Conservation (phyloP, 2,888 invertebrate genomes). For the Eupithecia insigniata region DNA sequence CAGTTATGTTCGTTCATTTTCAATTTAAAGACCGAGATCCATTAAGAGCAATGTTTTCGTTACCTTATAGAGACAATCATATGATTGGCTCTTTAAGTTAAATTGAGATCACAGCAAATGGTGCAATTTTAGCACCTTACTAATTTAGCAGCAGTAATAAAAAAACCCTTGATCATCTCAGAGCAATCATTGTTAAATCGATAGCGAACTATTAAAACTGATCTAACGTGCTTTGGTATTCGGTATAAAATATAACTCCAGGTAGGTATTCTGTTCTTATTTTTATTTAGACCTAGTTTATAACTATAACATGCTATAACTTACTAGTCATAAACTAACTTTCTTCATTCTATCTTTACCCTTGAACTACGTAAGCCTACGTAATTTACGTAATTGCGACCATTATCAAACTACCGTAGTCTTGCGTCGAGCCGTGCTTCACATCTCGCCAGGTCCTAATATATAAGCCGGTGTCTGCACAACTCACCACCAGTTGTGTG, state of each 20-base stretch:
- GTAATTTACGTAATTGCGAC: constrained; percentile 80
- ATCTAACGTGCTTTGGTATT: neutral
- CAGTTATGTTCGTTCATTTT: too few relatives aligned
- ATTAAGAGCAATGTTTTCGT: too few relatives aligned
- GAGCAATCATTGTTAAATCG: neutral
- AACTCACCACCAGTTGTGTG: constrained; percentile 80
- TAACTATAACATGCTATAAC: neutral
- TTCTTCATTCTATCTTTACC: constrained; percentile 59
- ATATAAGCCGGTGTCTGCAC: constrained; percentile 75
- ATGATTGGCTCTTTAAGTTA: neutral
- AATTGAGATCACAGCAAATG: neutral
- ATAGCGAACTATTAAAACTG: neutral
- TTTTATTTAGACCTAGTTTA: neutral
- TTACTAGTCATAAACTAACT: constrained; percentile 40
- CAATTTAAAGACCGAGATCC: neutral
- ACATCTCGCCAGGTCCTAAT: constrained; percentile 75
- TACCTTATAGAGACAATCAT: too few relatives aligned
- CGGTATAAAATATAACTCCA: neutral
- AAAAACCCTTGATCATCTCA: neutral
- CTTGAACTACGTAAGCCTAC: constrained; percentile 73
- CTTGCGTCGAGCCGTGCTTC: constrained; percentile 74
- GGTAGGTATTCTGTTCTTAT: neutral
- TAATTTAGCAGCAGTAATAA: neutral
- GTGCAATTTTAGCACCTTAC: too few relatives aligned
- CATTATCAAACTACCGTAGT: constrained; percentile 82